phyloP scores from a whole-genome alignment of 2,797 vertebrate genomes.

The Corythornis leucogaster region DNA sequence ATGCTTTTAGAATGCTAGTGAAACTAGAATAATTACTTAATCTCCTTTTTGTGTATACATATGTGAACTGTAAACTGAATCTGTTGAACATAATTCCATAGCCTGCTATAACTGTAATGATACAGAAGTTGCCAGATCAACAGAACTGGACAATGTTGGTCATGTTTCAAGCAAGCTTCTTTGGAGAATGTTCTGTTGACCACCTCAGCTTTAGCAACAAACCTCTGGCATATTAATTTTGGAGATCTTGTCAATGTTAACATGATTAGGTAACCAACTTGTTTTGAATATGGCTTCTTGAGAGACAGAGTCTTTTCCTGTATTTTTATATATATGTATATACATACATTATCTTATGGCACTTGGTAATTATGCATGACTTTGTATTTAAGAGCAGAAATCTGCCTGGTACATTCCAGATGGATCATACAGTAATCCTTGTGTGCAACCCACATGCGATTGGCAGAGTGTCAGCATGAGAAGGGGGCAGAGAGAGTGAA shows the following conservation, averaged over 20 bases:
- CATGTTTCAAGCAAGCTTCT: background rate
- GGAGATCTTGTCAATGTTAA: background rate
- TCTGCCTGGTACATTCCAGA: constrained; percentile 64
- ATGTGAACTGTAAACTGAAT: background rate
- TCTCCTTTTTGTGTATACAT: background rate
- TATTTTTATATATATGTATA: background rate
- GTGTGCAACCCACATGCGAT: constrained; percentile 66
- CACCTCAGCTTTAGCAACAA: background rate
- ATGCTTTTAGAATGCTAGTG: background rate
- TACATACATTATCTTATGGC: background rate
- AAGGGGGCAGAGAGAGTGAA: constrained; percentile 63
- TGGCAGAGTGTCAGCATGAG: constrained; percentile 60
- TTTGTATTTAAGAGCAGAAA: constrained; percentile 57
- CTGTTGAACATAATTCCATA: background rate
- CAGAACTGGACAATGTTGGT: background rate
- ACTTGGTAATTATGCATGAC: constrained; percentile 10
- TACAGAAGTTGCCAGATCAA: background rate
- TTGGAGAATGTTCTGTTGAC: background rate
- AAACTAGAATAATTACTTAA: background rate
- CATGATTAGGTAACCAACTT: background rate
- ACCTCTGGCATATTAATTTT: background rate
- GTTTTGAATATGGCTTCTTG: background rate
- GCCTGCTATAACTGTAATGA: background rate
- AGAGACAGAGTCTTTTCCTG: background rate
- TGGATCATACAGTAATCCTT: constrained; percentile 77